Evolutionary conservation across 1,140 invertebrate species (phyloP), one percentile per base, ranked within the genome.

Genomic region (Fragariocoptes setiger): DNA sequence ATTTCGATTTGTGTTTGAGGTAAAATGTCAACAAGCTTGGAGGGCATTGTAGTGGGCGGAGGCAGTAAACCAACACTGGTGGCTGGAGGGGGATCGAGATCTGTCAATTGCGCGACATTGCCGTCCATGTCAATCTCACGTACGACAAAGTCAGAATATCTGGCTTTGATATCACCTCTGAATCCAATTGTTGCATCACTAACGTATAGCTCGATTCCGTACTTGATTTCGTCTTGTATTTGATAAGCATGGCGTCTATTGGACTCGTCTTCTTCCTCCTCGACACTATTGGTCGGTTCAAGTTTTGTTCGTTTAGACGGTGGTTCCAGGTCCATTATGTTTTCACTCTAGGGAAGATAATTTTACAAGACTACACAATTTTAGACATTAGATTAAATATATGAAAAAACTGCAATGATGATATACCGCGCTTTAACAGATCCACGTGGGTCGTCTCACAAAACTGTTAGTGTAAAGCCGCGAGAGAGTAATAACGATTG

Each of bases 81-180:
- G 8, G 46, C 42, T 36, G 38, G 15, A 18, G 52, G 52, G 8
- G 42, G 37, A 18, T 44, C 43, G 3, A 53, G 36, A 35, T 49
- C 41, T 25, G 55, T 60, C 4, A 63, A 46, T 19, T 51, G 48
- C 14, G 62, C 54, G 31, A 58, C 43, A 21, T 54, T 45, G 16
- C 56, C 60, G 16, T 48, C 38, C 19, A 42, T 17, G 42, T 55
- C 52, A 17, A 63, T 52, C 51, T 63, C 62, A 51, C 62, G 59
- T 2, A 63, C 62, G 40, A 63, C 49, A 49, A 63, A 63, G 54
- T 63, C 62, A 31, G 56, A 60, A 47, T 55, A 61, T 41, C 61
- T 61, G 44, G 25, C 50, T 40, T 21, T 20, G 20, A 42, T 43
- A 31, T 42, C 35, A 43, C 16, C 19, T 45, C 15, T n/a, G 25